phyloP scores from a whole-genome alignment of 2,113 vertebrate species.

The Chionodraco myersi region DNA sequence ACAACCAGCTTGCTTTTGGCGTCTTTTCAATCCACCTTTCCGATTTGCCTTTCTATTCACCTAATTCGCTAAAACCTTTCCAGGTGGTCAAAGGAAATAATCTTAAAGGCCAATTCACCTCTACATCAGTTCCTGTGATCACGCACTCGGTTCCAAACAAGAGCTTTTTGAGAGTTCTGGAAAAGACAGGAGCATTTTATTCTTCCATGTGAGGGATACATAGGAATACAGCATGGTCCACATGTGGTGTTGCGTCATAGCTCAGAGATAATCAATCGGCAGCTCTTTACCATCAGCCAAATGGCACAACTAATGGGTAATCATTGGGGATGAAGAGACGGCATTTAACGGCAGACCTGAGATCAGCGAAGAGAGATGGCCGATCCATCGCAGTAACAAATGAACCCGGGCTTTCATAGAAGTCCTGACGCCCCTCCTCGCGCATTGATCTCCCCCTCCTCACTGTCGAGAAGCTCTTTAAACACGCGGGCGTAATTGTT shows the following conservation, averaged over 20 bases:
- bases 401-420: slow-evolving; percentile 34
- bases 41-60: too few species aligned
- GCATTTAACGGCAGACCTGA: neutral
- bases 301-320: slow-evolving; percentile 15
- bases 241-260: slow-evolving; percentile 2
- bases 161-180: neutral
- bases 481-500: slow-evolving; percentile 68
- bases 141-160: too few species aligned
- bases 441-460: slow-evolving; percentile 45
- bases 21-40: too few species aligned
- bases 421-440: neutral
- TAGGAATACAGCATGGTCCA: slow-evolving; percentile 7
- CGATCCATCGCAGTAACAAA: slow-evolving; percentile 35
- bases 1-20: too few species aligned
- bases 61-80: too few species aligned
- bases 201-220: neutral
- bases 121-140: too few species aligned
- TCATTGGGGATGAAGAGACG: slow-evolving; percentile 34
- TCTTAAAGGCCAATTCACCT: too few species aligned
- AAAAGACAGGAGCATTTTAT: neutral
- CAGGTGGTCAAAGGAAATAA: too few species aligned
- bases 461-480: slow-evolving; percentile 53
- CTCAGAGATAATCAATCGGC: slow-evolving; percentile 26
- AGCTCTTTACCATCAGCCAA: slow-evolving; percentile 31
- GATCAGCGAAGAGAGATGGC: slow-evolving; percentile 4